A percentile compares a stretch with the other conserved stretches of the same genome.
phyloP scores from a whole-genome alignment of 2,797 vertebrate species.

The Sebastes glaucus region DNA sequence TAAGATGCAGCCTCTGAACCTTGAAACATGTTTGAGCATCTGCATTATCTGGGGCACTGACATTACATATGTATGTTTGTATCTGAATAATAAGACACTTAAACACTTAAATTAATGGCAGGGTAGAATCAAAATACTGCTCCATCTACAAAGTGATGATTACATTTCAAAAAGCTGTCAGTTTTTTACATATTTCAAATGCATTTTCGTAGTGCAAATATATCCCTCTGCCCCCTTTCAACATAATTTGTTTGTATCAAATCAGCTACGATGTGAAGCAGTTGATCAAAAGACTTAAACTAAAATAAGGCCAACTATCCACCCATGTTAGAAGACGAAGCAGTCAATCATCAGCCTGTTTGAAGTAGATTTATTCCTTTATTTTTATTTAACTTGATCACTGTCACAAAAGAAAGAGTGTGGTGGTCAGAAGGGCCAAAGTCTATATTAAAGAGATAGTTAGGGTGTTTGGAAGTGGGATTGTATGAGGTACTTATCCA shows the following conservation, averaged over 20 bases:
- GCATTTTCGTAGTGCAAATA: not conserved
- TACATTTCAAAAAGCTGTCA: not conserved
- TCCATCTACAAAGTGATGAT: not conserved
- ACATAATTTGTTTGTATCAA: not conserved
- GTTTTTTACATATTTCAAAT: not conserved
- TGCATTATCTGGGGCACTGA: not conserved
- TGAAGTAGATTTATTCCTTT: not conserved
- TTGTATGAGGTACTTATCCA: too few species aligned
- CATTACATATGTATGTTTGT: not conserved
- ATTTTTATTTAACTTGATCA: constrained; percentile 8
- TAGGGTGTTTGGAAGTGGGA: too few species aligned
- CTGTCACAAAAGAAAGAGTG: not conserved
- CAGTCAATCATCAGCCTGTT: not conserved
- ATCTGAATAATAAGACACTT: not conserved
- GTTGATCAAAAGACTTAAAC: not conserved
- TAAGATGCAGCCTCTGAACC: not conserved
- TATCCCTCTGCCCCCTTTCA: too few species aligned
- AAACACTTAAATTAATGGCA: not conserved
- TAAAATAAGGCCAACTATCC: not conserved
- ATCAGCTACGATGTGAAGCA: not conserved
- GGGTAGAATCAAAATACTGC: not conserved
- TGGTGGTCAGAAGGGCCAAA: not conserved
- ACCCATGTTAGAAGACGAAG: not conserved
- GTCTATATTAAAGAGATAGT: not conserved
- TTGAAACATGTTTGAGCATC: not conserved